Evolutionary conservation across 2,797 vertebrate species (phyloP).

Genomic region (Pteronotus mesoamericanus): DNA sequence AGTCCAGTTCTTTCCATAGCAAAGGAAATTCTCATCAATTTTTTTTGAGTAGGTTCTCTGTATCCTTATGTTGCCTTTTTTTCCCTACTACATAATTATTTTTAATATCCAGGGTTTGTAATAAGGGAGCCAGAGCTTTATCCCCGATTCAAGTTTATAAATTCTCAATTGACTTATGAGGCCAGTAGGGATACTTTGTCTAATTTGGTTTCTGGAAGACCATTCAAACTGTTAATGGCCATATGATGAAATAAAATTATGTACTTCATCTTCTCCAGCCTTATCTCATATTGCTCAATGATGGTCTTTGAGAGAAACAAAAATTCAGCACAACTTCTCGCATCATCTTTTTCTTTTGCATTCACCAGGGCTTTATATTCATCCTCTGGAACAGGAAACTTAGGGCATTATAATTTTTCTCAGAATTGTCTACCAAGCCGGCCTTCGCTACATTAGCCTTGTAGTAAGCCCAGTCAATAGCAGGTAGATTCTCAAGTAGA

Average conservation of each 20-base stretch:
- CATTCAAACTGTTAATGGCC: constrained; percentile 85
- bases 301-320: constrained; percentile 78
- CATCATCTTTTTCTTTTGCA: not conserved
- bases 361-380: not conserved
- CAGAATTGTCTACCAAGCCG: constrained; percentile 51
- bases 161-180: constrained; percentile 89
- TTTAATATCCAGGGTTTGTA: not conserved
- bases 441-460: constrained; percentile 83
- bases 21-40: not conserved
- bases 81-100: not conserved
- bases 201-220: constrained; percentile 90
- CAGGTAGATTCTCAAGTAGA: constrained; percentile 85
- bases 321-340: not conserved
- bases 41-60: not conserved
- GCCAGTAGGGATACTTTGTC: constrained; percentile 93
- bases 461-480: constrained; percentile 92
- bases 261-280: constrained; percentile 84
- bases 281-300: constrained; percentile 82
- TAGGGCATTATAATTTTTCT: not conserved
- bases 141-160: constrained; percentile 80
- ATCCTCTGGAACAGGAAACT: not conserved
- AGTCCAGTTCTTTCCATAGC: not conserved
- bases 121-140: not conserved
- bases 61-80: not conserved
- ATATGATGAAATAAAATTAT: constrained; percentile 92